A percentile compares a stretch with the other conserved stretches of the same genome.
phyloP scores from a whole-genome alignment of 30 jellyfish, hydroid and myxozoan genomes.

The Catostylus mosaicus region DNA sequence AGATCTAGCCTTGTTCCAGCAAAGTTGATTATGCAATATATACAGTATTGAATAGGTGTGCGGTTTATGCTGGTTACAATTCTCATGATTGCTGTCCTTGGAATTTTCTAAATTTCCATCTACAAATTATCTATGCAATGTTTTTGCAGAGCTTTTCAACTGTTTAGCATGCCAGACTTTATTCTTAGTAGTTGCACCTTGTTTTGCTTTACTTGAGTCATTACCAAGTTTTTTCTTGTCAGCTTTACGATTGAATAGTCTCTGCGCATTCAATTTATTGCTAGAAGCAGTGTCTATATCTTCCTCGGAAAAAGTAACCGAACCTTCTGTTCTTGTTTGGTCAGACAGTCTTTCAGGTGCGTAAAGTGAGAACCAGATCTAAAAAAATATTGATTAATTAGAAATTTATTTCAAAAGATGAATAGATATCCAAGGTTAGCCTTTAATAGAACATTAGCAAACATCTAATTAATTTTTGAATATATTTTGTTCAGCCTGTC shows the following conservation, averaged over 20 bases:
- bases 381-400: too few species aligned
- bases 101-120: too few species aligned
- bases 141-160: slow-evolving; percentile 32
- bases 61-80: too few species aligned
- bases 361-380: slow-evolving; percentile 62
- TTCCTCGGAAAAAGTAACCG: background rate
- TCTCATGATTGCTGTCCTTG: too few species aligned
- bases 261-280: slow-evolving; percentile 38
- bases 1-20: too few species aligned
- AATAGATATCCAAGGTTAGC: too few species aligned
- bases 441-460: too few species aligned
- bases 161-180: slow-evolving; percentile 25
- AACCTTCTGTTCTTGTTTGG: background rate
- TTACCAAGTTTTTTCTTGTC: slow-evolving; percentile 40
- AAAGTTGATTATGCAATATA: too few species aligned
- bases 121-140: slow-evolving; percentile 35
- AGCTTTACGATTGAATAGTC: slow-evolving; percentile 42
- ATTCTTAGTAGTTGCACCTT: slow-evolving; percentile 12
- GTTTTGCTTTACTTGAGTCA: slow-evolving; percentile 36
- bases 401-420: too few species aligned
- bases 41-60: too few species aligned
- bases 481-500: too few species aligned
- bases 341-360: slow-evolving; percentile 69
- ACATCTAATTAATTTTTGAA: too few species aligned
- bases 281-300: background rate